Conservation (phyloP, 2,888 invertebrate species). For the Rotaria magnacalcarata region DNA sequence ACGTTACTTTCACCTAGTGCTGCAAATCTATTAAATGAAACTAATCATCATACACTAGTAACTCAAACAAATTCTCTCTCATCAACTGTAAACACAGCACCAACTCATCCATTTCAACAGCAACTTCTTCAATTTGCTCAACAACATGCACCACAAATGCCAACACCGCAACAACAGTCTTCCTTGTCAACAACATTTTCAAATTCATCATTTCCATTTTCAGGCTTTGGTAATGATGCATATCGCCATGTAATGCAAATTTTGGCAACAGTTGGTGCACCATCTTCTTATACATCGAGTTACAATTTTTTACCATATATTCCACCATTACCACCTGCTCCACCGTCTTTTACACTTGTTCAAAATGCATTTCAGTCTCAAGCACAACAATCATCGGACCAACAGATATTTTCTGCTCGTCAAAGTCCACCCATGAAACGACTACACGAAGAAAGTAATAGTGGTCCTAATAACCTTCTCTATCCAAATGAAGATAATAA, state of each 20-base stretch:
- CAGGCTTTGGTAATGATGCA: background rate
- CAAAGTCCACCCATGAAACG: slow-evolving; percentile 23
- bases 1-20: background rate
- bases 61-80: background rate
- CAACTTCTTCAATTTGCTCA: slow-evolving; percentile 23
- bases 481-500: background rate
- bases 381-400: background rate
- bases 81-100: background rate
- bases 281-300: background rate
- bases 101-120: slow-evolving; percentile 8
- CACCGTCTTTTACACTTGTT: background rate
- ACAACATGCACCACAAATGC: background rate
- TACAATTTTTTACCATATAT: background rate
- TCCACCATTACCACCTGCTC: background rate
- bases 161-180: background rate
- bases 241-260: slow-evolving; percentile 29
- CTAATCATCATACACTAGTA: background rate
- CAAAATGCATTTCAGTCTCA: slow-evolving; percentile 1
- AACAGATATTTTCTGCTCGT: background rate
- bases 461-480: background rate
- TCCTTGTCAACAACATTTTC: background rate
- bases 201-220: background rate
- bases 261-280: background rate
- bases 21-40: background rate
- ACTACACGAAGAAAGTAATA: background rate